phyloP scores from a whole-genome alignment of 1,140 invertebrate genomes.

The Plectrocnemia conspersa region DNA sequence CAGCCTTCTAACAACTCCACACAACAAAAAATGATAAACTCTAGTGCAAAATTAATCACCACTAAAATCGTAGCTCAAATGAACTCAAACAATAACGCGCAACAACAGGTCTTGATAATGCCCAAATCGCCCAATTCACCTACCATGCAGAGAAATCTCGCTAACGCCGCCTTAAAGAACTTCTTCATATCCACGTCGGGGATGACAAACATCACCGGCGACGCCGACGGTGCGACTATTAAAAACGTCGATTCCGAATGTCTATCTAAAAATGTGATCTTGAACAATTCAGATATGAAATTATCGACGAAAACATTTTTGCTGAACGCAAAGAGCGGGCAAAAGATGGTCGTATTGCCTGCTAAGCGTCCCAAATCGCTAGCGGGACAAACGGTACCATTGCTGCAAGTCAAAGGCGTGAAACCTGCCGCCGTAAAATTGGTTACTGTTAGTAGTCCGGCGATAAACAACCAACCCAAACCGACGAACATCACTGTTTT shows the following conservation, averaged over 20 bases:
- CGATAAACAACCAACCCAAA: slow-evolving; percentile 38
- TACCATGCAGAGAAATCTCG: slow-evolving; percentile 26
- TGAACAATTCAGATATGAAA: slow-evolving; percentile 49
- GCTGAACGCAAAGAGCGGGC: slow-evolving; percentile 48
- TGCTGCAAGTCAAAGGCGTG: slow-evolving; percentile 48
- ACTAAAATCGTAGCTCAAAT: slow-evolving; percentile 46
- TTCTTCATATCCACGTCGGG: slow-evolving; percentile 40
- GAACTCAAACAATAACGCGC: slow-evolving; percentile 27
- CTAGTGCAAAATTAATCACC: slow-evolving; percentile 44
- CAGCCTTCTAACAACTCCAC: slow-evolving; percentile 38
- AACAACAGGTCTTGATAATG: slow-evolving; percentile 46
- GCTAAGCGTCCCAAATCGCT: slow-evolving; percentile 42
- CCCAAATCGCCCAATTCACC: slow-evolving; percentile 43
- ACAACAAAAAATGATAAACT: slow-evolving; percentile 42
- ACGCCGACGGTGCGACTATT: slow-evolving; percentile 21
- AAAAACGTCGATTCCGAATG: slow-evolving; percentile 23
- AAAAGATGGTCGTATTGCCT: slow-evolving; percentile 51
- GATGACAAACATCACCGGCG: slow-evolving; percentile 28
- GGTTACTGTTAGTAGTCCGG: slow-evolving; percentile 46
- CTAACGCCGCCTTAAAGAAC: slow-evolving; percentile 41
- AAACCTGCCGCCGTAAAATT: slow-evolving; percentile 42
- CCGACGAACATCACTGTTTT: slow-evolving; percentile 39
- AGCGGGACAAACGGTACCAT: slow-evolving; percentile 41
- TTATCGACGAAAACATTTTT: slow-evolving; percentile 49
- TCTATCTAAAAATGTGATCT: slow-evolving; percentile 42